Evolutionary conservation across 2,888 invertebrate species (phyloP).

Genomic region (Litoditis marina): DNA sequence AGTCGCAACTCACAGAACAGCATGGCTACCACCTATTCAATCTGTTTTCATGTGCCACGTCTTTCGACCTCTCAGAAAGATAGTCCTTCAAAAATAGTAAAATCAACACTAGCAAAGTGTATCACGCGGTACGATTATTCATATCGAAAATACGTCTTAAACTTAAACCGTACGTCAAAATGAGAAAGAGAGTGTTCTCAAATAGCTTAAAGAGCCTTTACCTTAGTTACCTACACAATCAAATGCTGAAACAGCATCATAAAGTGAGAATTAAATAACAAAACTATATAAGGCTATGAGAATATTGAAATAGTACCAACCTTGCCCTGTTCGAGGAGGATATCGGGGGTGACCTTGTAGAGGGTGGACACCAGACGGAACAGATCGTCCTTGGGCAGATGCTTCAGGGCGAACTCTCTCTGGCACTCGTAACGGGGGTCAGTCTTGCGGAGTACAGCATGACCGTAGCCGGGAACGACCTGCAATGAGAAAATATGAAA

Average conservation of each 20-base stretch:
- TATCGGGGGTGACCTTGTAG: constrained; percentile 87
- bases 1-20: not conserved
- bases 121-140: too few relatives aligned
- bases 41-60: too few relatives aligned
- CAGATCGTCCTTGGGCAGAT: constrained; percentile 80
- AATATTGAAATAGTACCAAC: constrained; percentile 9
- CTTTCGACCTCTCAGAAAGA: not conserved
- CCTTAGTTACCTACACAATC: too few relatives aligned
- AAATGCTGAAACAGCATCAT: too few relatives aligned
- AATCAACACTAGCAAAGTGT: too few relatives aligned
- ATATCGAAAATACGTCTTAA: too few relatives aligned
- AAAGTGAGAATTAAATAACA: too few relatives aligned
- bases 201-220: too few relatives aligned
- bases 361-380: constrained; percentile 86
- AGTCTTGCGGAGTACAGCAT: constrained; percentile 90
- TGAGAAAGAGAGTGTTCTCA: too few relatives aligned
- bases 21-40: too few relatives aligned
- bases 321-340: constrained; percentile 86
- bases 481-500: constrained; percentile 54
- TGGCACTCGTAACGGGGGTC: constrained; percentile 89
- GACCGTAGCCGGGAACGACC: constrained; percentile 95
- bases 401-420: constrained; percentile 87
- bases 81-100: not conserved
- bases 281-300: not conserved
- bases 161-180: too few relatives aligned